Base-by-base conservation (phyloP, 2,888 invertebrate genomes). In the Dione vanillae region DNA sequence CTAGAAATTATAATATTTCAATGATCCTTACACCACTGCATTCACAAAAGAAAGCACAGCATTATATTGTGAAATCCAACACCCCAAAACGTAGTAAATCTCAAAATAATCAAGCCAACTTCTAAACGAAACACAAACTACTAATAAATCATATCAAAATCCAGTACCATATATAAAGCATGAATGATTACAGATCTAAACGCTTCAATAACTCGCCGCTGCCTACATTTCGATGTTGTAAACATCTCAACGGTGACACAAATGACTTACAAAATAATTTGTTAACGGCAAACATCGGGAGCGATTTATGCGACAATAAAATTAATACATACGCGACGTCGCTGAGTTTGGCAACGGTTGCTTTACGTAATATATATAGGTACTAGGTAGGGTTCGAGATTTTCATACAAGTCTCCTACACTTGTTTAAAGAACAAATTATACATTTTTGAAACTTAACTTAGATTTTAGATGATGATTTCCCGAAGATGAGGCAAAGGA, bases 251-350 rank as follows among this genome's bases (percentile, higher is more conserved):
- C 64, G 58, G 52, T 54, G 75, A 74, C 75, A 74, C 52, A 71
- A 75, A 75, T 77, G 77, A 78, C 76, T 79, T 78, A 78, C 76
- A 70, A 72, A 76, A 77, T 78, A 79, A 81, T 80, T 79, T 80
- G 83, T 77, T 78, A 78, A 78, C 77, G 74, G 74, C 76, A 76
- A 76, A 76, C 78, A 76, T 76, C 67, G 64, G 64, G 64, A 61
- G 70, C 75, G 78, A 84, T 81, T 83, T 81, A 80, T 80, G 78
- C 69, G 75, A 74, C 79, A 70, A 78, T 80, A 77, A 80, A 79
- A 81, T 79, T 83, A 80, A 82, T 80, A 78, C 80, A 78, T 74
- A 72, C 74, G 74, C 74, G 58, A 72, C 65, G 61, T 74, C 73
- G 75, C 69, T 74, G 72, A 71, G 71, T 77, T 72, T 69, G 67